phyloP scores from a whole-genome alignment of 2,797 vertebrate genomes.

The Enteromius treurensis region DNA sequence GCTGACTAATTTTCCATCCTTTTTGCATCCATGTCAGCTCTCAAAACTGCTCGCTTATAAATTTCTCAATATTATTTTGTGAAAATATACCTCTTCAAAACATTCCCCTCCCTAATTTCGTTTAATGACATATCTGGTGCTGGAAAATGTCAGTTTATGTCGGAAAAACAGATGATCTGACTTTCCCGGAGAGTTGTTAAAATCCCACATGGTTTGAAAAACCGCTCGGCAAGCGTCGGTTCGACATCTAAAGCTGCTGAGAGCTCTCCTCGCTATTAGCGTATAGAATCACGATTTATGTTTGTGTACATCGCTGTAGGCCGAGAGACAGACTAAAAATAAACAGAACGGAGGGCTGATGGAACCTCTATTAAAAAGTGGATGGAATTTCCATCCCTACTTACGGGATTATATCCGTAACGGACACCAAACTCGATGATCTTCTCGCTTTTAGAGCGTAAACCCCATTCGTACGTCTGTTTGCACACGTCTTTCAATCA shows the following conservation, averaged over 20 bases:
- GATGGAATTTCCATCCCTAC: conserved; percentile 26
- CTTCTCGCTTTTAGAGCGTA: not conserved
- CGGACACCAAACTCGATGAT: conserved; percentile 8
- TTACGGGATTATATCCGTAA: conserved; percentile 30
- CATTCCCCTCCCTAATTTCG: conserved; percentile 65
- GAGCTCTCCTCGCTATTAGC: conserved; percentile 61
- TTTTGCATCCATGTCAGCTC: conserved; percentile 39
- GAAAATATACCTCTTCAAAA: conserved; percentile 68
- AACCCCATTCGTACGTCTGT: conserved; percentile 8
- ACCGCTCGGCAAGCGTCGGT: conserved; percentile 60
- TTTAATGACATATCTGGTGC: conserved; percentile 67
- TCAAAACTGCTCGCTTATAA: conserved; percentile 41
- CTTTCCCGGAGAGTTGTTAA: conserved; percentile 67
- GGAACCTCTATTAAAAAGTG: conserved; percentile 40
- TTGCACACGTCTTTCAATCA: conserved; percentile 22
- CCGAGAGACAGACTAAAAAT: conserved; percentile 61
- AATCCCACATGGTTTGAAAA: conserved; percentile 64
- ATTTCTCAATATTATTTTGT: conserved; percentile 59
- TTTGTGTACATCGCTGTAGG: conserved; percentile 66
- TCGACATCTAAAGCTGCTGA: conserved; percentile 61
- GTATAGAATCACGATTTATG: conserved; percentile 64
- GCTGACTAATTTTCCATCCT: conserved; percentile 3
- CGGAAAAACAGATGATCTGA: conserved; percentile 71
- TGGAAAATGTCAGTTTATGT: conserved; percentile 64
- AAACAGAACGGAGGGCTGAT: conserved; percentile 63